Base-by-base conservation (phyloP, 2,888 invertebrate genomes). In the Eristalis arbustorum region DNA sequence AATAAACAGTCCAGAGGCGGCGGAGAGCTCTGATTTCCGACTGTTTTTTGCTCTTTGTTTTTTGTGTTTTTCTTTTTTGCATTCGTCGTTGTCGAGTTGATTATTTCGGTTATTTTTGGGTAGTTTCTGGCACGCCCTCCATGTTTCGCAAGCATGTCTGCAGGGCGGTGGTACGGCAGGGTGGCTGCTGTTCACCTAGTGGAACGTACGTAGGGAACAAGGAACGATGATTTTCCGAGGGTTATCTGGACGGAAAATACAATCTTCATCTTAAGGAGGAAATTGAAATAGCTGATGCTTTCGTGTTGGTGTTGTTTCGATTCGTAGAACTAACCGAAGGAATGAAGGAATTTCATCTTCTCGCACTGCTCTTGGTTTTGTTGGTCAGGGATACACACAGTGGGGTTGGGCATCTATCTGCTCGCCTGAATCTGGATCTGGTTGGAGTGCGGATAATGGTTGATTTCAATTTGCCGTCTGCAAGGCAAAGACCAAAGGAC, bases 401-500 rank as follows among this genome's bases (percentile, higher is more conserved):
- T 37, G 56, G 37, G 13, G 23, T 28, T n/a, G 37, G 40, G 49
- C 13, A 76, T 31, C 11, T 79, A 74, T 83, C 79, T 79, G 61
- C 3, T 59, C 14, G 74, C 34, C 37, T 28, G 37, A 79, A 74
- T 84, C 49, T 49, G 18, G 18, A 49, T 49, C 61, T 71, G 67
- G 49, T 75, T 71, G 28, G 71, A 42, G 71, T 75, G 84, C 72
- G 76, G 76, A 84, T 76, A 80, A 80, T 72, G 56, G 75, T 63
- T 76, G 61, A 75, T 84, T 84, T 80, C 79, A 84, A 84, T 84
- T 80, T 84, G 84, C 42, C 42, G 59, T 83, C 61, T 75, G 71
- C 49, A 75, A 71, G 42, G 68, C 34, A 56, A 37, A 64, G 68
- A 69, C 68, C 77, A 68, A 71, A 63, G 59, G 23, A 72, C 61